These are phyloP conservation scores for Proctacanthus coquilletti DNA, from an alignment of 1,140 invertebrate genomes.

Conservation along the genomic window DNA sequence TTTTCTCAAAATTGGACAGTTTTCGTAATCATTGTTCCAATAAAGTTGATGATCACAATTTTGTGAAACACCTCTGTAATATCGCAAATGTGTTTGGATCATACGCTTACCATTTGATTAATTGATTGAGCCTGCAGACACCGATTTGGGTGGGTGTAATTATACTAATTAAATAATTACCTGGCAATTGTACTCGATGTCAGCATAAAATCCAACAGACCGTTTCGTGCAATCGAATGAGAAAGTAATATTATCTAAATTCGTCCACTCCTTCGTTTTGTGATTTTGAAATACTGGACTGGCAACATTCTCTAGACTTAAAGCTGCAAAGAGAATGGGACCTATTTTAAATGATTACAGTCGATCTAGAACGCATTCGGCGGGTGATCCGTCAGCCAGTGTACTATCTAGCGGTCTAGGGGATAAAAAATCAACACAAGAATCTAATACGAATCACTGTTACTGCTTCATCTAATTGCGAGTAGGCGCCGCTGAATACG, in stretches of 20 bases:
- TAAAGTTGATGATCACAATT: no score
- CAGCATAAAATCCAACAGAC: slow-evolving; percentile 44
- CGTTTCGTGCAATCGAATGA: slow-evolving; percentile 40
- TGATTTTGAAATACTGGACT: slow-evolving; percentile 30
- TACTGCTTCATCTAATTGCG: not conserved
- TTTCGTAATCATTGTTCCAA: no score
- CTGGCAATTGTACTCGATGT: slow-evolving; percentile 45
- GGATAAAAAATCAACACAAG: no score
- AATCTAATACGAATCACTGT: not conserved
- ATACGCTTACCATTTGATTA: no score
- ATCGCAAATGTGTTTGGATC: no score
- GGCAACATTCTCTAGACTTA: slow-evolving; percentile 20
- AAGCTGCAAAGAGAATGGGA: slow-evolving; percentile 13
- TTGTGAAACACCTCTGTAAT: no score
- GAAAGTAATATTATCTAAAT: slow-evolving; percentile 44
- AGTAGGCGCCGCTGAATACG: no score
- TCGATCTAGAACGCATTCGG: no score
- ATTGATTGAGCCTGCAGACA: no score
- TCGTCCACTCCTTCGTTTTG: slow-evolving; percentile 40
- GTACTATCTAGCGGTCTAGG: not conserved
- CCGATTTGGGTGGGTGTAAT: no score
- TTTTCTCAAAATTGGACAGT: no score
- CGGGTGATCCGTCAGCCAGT: not conserved
- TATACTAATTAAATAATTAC: no score
- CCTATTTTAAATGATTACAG: slow-evolving; percentile 5